Conservation (phyloP, 1,140 invertebrate species). For the Hyphantria cunea region DNA sequence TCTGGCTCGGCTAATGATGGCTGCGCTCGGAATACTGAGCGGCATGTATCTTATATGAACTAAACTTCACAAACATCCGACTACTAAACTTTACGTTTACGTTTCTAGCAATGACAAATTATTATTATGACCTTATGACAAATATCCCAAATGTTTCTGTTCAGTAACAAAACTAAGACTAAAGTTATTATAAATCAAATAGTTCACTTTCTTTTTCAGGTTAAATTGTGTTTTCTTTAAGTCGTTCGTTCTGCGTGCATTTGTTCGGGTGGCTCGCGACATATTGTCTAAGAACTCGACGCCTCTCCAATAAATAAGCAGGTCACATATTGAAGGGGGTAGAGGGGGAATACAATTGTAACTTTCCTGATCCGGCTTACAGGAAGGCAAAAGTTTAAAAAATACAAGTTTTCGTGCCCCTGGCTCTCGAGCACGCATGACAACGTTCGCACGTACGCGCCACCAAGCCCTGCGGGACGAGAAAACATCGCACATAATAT, state of each 20-base stretch:
- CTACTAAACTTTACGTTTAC: neutral
- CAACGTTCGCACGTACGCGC: constrained; percentile 57
- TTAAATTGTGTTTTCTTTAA: constrained; percentile 73
- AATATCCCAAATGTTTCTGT: constrained; percentile 21
- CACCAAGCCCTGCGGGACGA: constrained; percentile 43
- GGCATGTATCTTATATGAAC: constrained; percentile 38
- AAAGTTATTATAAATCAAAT: constrained; percentile 59
- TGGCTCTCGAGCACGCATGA: constrained; percentile 53
- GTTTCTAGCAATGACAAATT: too few relatives aligned
- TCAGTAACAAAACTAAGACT: constrained; percentile 6
- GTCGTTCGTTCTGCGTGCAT: constrained; percentile 54
- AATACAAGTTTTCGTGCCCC: constrained; percentile 72
- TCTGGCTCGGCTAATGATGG: constrained; percentile 73
- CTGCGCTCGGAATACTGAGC: constrained; percentile 62
- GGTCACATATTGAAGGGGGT: constrained; percentile 80
- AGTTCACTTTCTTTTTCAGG: constrained; percentile 32
- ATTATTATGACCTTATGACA: constrained; percentile 15
- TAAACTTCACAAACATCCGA: constrained; percentile 23
- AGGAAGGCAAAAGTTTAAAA: constrained; percentile 79
- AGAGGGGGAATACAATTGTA: constrained; percentile 79
- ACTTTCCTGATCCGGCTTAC: constrained; percentile 73
- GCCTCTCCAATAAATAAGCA: constrained; percentile 80
- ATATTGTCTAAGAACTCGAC: constrained; percentile 79
- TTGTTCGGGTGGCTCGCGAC: constrained; percentile 66
- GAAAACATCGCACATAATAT: constrained; percentile 24